Evolutionary conservation across 2,797 vertebrate genomes (phyloP), one percentile per base, ranked within the genome.

Genomic region (Antennarius maculatus): DNA sequence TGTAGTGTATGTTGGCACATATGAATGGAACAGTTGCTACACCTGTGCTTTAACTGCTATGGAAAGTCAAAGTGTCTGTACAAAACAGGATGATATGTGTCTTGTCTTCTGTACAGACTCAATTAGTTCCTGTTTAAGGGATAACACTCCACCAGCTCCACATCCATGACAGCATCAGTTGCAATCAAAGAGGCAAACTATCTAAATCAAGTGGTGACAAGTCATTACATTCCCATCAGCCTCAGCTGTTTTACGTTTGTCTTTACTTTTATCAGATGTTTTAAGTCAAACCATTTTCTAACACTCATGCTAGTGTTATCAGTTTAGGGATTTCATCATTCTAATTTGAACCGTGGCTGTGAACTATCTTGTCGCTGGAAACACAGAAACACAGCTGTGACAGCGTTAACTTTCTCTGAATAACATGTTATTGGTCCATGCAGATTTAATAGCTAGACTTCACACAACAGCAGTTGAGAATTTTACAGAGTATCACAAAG

Each of bases 31-130:
- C 62, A 39, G 59, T 23, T 60, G 67, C 50, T 67, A 59, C 74
- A 84, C 71, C 76, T 83, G 83, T 23, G 17, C 37, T 79, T 83
- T 73, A 75, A 72, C 66, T 69, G 65, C 54, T 15, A 47, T 66
- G 66, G 77, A 61, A 54, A 45, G 23, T 66, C 27, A 41, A 74
- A 54, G 48, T 50, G 49, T 63, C 54, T 66, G 67, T 74, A 2
- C 76, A 81, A 80, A 56, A 57, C 57, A 56, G 53, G 42, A 34
- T 14, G 4, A 31, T 9, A 28, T 46, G 49, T 39, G 48, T 18
- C 37, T 28, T 58, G 41, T 14, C 15, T 48, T 10, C 54, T 47
- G 47, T 11, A 29, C 14, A 39, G 41, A 45, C 8, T 17, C 12
- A 31, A 61, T 62, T 58, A 43, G 13, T 18, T 61, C 28, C 55